Percentiles rank a stretch among this genome's conserved stretches.
Evolutionary conservation across 1,140 invertebrate genomes (phyloP).

Genomic region (Caenorhabditis briggsae): DNA sequence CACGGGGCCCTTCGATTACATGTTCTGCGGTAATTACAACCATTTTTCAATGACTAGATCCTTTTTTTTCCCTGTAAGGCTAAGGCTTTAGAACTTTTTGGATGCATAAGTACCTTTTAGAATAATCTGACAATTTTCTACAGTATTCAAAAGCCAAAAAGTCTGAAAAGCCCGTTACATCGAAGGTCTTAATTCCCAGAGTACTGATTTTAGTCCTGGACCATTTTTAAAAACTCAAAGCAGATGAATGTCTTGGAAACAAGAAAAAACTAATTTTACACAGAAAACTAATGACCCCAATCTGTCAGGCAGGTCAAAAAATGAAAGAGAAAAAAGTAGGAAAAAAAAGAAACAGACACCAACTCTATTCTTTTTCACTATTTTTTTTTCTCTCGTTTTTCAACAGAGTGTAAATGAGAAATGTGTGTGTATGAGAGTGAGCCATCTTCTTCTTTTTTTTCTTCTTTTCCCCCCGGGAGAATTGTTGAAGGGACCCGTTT

Average conservation of each 20-base stretch:
- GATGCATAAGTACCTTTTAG: too few relatives aligned
- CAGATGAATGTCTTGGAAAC: background rate
- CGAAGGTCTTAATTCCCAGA: too few relatives aligned
- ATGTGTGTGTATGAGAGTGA: slow-evolving; percentile 42
- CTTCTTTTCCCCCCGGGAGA: slow-evolving; percentile 21
- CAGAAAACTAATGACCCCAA: slow-evolving; percentile 4
- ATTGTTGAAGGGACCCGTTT: background rate
- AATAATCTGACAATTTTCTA: too few relatives aligned
- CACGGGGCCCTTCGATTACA: too few relatives aligned
- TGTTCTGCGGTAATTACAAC: too few relatives aligned
- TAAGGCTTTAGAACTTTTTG: too few relatives aligned
- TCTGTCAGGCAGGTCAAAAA: slow-evolving; percentile 37
- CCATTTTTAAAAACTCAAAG: background rate
- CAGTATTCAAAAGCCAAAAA: too few relatives aligned
- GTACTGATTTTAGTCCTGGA: too few relatives aligned
- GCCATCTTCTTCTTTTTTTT: background rate
- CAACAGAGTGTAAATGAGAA: slow-evolving; percentile 55
- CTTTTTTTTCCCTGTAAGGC: too few relatives aligned
- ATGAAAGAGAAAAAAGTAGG: slow-evolving; percentile 5
- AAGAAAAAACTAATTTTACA: slow-evolving; percentile 14
- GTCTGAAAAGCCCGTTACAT: too few relatives aligned
- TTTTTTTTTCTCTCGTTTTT: slow-evolving; percentile 38
- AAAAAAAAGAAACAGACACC: slow-evolving; percentile 16
- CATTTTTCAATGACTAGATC: too few relatives aligned
- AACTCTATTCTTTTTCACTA: background rate